Conservation (phyloP, 2,888 invertebrate genomes). For the Caenorhabditis afra region DNA sequence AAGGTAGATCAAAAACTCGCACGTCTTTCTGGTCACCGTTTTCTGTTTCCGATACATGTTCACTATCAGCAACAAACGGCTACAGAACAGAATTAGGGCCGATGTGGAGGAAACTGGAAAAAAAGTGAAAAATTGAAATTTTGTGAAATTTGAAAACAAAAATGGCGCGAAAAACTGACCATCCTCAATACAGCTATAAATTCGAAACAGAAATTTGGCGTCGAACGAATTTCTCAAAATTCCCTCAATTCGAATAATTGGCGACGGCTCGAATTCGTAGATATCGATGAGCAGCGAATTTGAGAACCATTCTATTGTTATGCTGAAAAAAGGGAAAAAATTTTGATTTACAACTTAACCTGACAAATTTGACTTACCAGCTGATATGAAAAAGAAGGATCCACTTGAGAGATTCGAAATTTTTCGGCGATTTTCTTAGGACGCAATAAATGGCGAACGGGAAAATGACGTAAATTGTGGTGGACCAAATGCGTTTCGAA, state of each 20-base stretch:
- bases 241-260: slow-evolving; percentile 26
- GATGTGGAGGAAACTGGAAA: slow-evolving; percentile 36
- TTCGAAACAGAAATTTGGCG: slow-evolving; percentile 1
- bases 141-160: neutral
- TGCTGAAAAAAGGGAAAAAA: slow-evolving; percentile 11
- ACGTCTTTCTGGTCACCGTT: neutral
- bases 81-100: slow-evolving; percentile 19
- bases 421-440: slow-evolving; percentile 22
- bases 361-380: slow-evolving; percentile 12
- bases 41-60: slow-evolving; percentile 25
- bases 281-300: slow-evolving; percentile 22
- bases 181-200: slow-evolving; percentile 12
- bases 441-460: slow-evolving; percentile 40
- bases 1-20: slow-evolving; percentile 16
- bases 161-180: slow-evolving; percentile 11
- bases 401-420: slow-evolving; percentile 24
- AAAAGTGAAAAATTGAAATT: neutral
- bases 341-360: neutral
- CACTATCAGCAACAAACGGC: slow-evolving; percentile 39
- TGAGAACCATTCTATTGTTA: slow-evolving; percentile 31
- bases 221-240: slow-evolving; percentile 10
- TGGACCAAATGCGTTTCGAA: slow-evolving; percentile 24
- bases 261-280: slow-evolving; percentile 27
- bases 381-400: slow-evolving; percentile 22
- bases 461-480: slow-evolving; percentile 1